Evolutionary conservation across 2,888 invertebrate genomes (phyloP).

Genomic region (Xylophagus ater): DNA sequence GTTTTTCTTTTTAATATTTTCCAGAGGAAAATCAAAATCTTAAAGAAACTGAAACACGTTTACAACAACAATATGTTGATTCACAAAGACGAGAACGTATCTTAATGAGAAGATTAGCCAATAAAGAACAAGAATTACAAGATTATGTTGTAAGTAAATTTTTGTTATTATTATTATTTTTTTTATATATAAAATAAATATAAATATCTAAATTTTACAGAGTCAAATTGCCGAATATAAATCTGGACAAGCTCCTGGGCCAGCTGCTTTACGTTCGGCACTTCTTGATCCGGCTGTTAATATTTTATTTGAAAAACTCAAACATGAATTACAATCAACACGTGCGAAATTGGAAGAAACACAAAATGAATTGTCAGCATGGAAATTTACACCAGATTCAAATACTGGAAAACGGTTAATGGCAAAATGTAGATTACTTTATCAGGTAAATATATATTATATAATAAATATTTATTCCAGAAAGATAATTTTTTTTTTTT

Average conservation of each 20-base stretch:
- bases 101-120: conserved; percentile 79
- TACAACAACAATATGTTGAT: conserved; percentile 72
- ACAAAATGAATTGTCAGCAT: conserved; percentile 93
- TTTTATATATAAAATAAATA: conserved; percentile 3
- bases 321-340: conserved; percentile 79
- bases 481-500: neutral
- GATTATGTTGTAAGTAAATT: conserved; percentile 75
- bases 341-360: conserved; percentile 90
- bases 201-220: conserved; percentile 40
- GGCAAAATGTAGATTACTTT: conserved; percentile 89
- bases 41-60: conserved; percentile 63
- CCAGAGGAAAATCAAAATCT: conserved; percentile 35
- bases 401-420: conserved; percentile 95
- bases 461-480: neutral
- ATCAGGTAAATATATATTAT: conserved; percentile 45
- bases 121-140: conserved; percentile 94
- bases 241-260: conserved; percentile 71
- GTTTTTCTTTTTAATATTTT: conserved; percentile 9
- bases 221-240: conserved; percentile 90
- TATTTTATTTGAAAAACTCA: conserved; percentile 79
- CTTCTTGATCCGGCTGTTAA: conserved; percentile 93
- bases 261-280: conserved; percentile 64
- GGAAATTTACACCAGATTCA: conserved; percentile 99
- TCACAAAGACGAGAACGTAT: conserved; percentile 85
- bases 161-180: conserved; percentile 6